Conservation (phyloP, 2,797 vertebrate genomes). For the Austrolebias charrua region DNA sequence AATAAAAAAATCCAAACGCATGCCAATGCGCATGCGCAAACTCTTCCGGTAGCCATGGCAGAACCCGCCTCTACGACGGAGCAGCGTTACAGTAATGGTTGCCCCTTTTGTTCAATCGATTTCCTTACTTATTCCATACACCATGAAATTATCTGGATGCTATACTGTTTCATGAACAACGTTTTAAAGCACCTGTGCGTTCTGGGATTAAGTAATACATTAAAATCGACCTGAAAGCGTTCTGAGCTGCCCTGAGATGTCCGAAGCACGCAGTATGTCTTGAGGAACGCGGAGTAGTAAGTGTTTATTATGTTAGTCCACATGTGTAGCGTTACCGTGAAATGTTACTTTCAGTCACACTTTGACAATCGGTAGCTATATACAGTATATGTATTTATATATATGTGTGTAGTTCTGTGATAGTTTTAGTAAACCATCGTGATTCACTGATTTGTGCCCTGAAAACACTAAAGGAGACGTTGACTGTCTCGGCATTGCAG, state of each 20-base stretch:
- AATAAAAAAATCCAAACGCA: too few species aligned
- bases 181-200: slow-evolving; percentile 24
- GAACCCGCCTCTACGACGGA: slow-evolving; percentile 50
- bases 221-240: slow-evolving; percentile 52
- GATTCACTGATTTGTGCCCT: slow-evolving; percentile 8
- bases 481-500: slow-evolving; percentile 16
- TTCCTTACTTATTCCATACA: slow-evolving; percentile 77
- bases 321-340: slow-evolving; percentile 31
- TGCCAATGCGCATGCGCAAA: too few species aligned
- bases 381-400: too few species aligned
- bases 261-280: slow-evolving; percentile 69
- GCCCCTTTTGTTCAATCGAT: slow-evolving; percentile 81
- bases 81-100: slow-evolving; percentile 66
- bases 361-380: background rate
- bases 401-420: background rate
- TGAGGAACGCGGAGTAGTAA: slow-evolving; percentile 80
- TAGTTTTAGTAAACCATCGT: background rate
- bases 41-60: too few species aligned
- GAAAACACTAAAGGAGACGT: slow-evolving; percentile 29
- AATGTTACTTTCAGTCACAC: slow-evolving; percentile 9
- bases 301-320: slow-evolving; percentile 68
- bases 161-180: slow-evolving; percentile 52
- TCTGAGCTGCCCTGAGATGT: slow-evolving; percentile 60
- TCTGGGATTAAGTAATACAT: slow-evolving; percentile 54
- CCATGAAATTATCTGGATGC: slow-evolving; percentile 67